These are phyloP conservation scores for Apeltes quadracus DNA, from an alignment of 2,113 vertebrate genomes.

Conservation along the genomic window DNA sequence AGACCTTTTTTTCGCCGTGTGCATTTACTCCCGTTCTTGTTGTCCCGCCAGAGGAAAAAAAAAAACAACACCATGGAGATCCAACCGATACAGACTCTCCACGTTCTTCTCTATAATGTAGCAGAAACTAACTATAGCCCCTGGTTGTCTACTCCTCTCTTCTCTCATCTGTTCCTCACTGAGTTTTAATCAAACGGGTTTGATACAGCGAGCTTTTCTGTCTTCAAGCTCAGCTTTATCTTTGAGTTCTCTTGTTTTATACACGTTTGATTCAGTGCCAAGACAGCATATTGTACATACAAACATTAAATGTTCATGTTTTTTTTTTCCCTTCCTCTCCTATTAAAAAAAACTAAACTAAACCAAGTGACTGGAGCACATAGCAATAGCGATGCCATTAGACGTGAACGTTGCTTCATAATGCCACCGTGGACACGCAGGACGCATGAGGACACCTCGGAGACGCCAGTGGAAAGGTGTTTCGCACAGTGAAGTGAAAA, in stretches of 20 bases:
- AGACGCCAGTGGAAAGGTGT: slow-evolving; percentile 4
- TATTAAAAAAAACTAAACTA: neutral
- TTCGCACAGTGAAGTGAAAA: slow-evolving; percentile 46
- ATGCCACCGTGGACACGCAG: slow-evolving; percentile 43
- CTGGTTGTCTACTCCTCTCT: slow-evolving; percentile 20
- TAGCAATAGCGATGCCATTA: slow-evolving; percentile 73
- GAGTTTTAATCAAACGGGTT: slow-evolving; percentile 59
- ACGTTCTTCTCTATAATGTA: slow-evolving; percentile 73
- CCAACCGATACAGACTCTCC: slow-evolving; percentile 25
- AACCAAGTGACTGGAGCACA: slow-evolving; percentile 54
- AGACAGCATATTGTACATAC: slow-evolving; percentile 70
- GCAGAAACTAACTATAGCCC: slow-evolving; percentile 63
- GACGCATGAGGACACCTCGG: slow-evolving; percentile 55
- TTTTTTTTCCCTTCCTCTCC: slow-evolving; percentile 31
- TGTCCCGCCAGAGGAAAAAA: slow-evolving; percentile 25
- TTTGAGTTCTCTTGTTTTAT: slow-evolving; percentile 53
- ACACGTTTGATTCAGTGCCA: slow-evolving; percentile 67
- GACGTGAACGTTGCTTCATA: slow-evolving; percentile 48
- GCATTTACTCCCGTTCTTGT: slow-evolving; percentile 41
- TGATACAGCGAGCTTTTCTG: slow-evolving; percentile 53
- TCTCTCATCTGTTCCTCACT: slow-evolving; percentile 34
- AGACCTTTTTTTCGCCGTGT: slow-evolving; percentile 46
- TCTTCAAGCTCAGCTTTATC: slow-evolving; percentile 57
- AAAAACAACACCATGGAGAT: slow-evolving; percentile 24
- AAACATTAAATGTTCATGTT: slow-evolving; percentile 41